phyloP scores from a whole-genome alignment of 2,888 invertebrate species.

The Tholera decimalis region DNA sequence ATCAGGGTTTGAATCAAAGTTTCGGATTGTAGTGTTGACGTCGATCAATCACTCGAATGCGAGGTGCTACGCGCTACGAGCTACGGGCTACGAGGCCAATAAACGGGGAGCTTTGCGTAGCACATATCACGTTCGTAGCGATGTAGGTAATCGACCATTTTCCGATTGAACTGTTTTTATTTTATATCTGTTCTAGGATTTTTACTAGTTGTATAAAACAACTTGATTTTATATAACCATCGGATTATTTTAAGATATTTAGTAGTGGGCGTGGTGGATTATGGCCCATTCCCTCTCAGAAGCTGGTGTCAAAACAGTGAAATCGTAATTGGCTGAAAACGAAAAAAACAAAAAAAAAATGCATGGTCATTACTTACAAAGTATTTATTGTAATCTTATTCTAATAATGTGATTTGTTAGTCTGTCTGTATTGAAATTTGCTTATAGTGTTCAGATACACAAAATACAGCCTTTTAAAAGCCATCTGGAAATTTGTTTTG shows the following conservation, averaged over 20 bases:
- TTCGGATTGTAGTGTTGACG: conserved; percentile 37
- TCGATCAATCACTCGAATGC: conserved; percentile 47
- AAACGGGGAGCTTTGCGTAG: conserved; percentile 40
- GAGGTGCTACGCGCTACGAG: conserved; percentile 35
- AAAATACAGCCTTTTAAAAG: too few species aligned
- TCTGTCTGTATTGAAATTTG: neutral
- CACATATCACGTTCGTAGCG: conserved; percentile 23
- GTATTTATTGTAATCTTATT: neutral
- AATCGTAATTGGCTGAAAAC: too few species aligned
- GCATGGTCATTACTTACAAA: neutral
- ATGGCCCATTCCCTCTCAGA: too few species aligned
- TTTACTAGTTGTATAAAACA: neutral
- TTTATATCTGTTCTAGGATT: conserved; percentile 6
- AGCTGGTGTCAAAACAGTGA: too few species aligned
- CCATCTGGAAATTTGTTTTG: too few species aligned
- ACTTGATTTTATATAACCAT: neutral
- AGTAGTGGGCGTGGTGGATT: too few species aligned
- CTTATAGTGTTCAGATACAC: too few species aligned
- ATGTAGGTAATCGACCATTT: conserved; percentile 27
- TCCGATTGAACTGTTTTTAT: conserved; percentile 26
- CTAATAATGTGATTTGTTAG: neutral
- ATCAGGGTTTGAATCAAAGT: conserved; percentile 31
- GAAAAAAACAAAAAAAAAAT: neutral
- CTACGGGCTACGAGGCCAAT: conserved; percentile 27
- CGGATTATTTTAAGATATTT: neutral